These are phyloP conservation scores for Otus sunia DNA, from an alignment of 2,113 vertebrate genomes.

Conservation along the genomic window DNA sequence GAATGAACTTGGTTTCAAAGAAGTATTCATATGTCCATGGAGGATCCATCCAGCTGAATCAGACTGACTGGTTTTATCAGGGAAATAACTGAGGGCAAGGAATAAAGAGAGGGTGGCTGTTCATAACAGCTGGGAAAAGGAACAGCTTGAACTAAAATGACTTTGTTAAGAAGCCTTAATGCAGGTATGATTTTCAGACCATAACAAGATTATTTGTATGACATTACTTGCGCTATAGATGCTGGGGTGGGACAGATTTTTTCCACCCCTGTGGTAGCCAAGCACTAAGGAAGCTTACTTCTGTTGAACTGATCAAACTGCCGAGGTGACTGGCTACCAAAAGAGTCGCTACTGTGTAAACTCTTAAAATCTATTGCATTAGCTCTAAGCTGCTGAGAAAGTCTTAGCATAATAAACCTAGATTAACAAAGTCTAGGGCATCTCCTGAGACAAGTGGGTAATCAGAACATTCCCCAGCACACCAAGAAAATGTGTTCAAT, in stretches of 20 bases:
- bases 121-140: background rate
- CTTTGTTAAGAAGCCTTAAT: background rate
- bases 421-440: slow-evolving; percentile 18
- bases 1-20: slow-evolving; percentile 21
- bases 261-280: background rate
- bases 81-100: background rate
- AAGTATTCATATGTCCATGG: background rate
- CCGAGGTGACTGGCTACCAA: background rate
- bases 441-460: background rate
- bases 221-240: background rate
- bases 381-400: slow-evolving; percentile 28
- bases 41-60: background rate
- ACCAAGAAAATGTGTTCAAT: background rate
- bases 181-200: background rate
- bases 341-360: background rate
- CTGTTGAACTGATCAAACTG: slow-evolving; percentile 1
- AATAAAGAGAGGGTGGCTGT: background rate
- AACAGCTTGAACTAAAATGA: background rate
- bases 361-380: slow-evolving; percentile 24
- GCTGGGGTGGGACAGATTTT: background rate
- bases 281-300: background rate
- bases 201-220: background rate
- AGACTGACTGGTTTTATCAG: background rate
- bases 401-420: background rate
- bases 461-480: background rate